These are phyloP conservation scores for Clanis bilineata DNA, from an alignment of 2,888 invertebrate genomes.

Conservation along the genomic window DNA sequence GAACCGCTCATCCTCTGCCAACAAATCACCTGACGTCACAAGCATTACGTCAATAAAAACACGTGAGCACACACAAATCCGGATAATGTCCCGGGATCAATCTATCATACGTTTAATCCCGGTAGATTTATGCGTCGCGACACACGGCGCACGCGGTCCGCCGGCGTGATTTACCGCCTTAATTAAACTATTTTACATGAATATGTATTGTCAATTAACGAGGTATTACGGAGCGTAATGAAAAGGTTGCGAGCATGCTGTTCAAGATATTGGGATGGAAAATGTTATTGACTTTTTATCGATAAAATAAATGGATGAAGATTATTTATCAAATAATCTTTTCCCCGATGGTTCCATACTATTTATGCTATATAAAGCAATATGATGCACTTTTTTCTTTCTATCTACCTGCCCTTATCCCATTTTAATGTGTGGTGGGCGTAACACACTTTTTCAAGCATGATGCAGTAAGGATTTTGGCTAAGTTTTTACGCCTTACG, in stretches of 20 bases:
- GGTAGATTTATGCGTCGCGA: slow-evolving; percentile 9
- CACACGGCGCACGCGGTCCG: neutral
- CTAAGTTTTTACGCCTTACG: too few species aligned
- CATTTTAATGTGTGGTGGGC: too few species aligned
- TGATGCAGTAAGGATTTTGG: too few species aligned
- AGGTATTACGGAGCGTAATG: neutral
- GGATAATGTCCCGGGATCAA: slow-evolving; percentile 20
- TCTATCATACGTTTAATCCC: slow-evolving; percentile 18
- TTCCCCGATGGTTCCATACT: too few species aligned
- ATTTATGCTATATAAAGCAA: too few species aligned
- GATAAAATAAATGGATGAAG: too few species aligned
- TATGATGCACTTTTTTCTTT: too few species aligned
- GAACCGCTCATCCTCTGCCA: neutral
- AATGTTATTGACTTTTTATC: too few species aligned
- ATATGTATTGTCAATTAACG: neutral
- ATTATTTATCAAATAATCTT: too few species aligned
- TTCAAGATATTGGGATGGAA: neutral
- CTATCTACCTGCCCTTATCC: too few species aligned
- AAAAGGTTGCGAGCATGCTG: neutral
- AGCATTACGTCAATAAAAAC: slow-evolving; percentile 18
- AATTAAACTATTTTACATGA: neutral
- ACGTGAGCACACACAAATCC: slow-evolving; percentile 15
- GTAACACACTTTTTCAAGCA: too few species aligned
- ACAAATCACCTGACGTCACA: slow-evolving; percentile 12
- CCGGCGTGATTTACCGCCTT: neutral